A percentile compares a stretch with the other conserved stretches of the same genome.
Evolutionary conservation across 2,113 vertebrate species (phyloP).

Genomic region (Xiphophorus maculatus): DNA sequence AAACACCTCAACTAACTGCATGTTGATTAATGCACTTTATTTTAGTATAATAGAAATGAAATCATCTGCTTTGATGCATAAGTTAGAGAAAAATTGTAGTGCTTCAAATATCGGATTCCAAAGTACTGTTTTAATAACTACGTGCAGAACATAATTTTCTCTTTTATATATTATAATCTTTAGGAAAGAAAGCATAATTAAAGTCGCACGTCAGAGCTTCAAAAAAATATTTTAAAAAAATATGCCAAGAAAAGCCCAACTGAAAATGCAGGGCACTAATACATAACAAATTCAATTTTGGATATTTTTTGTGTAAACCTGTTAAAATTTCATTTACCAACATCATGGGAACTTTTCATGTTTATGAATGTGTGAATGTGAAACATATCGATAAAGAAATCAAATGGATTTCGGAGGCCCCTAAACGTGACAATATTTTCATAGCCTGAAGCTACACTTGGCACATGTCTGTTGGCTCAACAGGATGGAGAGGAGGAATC

Average conservation of each 20-base stretch:
- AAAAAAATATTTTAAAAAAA: neutral
- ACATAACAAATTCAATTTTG: no score
- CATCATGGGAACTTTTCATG: neutral
- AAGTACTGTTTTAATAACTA: neutral
- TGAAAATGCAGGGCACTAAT: no score
- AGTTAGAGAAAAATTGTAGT: neutral
- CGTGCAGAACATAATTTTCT: neutral
- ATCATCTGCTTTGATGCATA: no score
- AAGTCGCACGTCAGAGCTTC: neutral
- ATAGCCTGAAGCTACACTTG: slow-evolving; percentile 42
- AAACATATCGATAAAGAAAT: neutral
- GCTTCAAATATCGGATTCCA: neutral
- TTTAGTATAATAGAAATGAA: no score
- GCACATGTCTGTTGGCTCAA: slow-evolving; percentile 20
- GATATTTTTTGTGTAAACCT: neutral
- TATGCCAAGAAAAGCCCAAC: neutral
- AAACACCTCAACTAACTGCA: no score
- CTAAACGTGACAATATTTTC: slow-evolving; percentile 31
- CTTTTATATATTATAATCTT: neutral
- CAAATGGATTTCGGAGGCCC: neutral
- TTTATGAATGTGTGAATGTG: no score
- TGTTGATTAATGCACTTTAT: no score
- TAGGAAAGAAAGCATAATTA: neutral
- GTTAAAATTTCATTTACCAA: neutral
- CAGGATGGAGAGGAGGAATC: slow-evolving; percentile 8